A percentile compares a stretch with the other conserved stretches of the same genome.
These are phyloP conservation scores for Apis cerana DNA, from an alignment of 1,140 invertebrate genomes.

Conservation along the genomic window DNA sequence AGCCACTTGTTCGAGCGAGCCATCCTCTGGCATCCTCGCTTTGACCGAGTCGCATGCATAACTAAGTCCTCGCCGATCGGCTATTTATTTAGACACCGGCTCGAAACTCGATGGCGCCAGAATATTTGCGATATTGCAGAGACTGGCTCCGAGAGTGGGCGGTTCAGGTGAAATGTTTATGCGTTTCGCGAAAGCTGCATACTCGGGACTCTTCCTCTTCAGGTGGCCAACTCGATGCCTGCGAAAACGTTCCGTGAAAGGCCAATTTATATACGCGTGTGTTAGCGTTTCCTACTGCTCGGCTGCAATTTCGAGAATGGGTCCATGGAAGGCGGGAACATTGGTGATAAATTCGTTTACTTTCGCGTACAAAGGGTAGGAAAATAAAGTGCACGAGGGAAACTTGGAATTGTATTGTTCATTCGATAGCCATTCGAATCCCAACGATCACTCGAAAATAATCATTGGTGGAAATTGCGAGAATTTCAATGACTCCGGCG, in stretches of 20 bases:
- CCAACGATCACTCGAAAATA: background rate
- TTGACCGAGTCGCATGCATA: conserved; percentile 38
- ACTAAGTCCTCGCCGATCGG: conserved; percentile 30
- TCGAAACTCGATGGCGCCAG: conserved; percentile 24
- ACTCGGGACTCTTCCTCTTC: background rate
- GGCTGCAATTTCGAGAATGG: background rate
- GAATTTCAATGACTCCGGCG: background rate
- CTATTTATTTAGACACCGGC: conserved; percentile 41
- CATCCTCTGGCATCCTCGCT: background rate
- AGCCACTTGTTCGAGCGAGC: conserved; percentile 24
- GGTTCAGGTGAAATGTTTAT: conserved; percentile 37
- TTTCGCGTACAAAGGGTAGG: background rate
- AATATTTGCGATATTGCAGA: conserved; percentile 51
- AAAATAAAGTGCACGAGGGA: background rate
- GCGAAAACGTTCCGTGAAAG: background rate
- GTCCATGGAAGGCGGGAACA: too few species aligned
- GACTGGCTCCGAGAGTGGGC: conserved; percentile 12
- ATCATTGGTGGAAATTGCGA: background rate
- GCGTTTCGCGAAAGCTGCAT: conserved; percentile 3
- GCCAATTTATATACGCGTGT: too few species aligned
- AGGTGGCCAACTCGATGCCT: background rate
- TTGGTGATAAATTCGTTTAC: background rate
- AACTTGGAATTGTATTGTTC: background rate
- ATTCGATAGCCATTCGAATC: background rate
- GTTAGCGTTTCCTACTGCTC: background rate